phyloP scores from a whole-genome alignment of 2,113 vertebrate species.

The Etia nguti region DNA sequence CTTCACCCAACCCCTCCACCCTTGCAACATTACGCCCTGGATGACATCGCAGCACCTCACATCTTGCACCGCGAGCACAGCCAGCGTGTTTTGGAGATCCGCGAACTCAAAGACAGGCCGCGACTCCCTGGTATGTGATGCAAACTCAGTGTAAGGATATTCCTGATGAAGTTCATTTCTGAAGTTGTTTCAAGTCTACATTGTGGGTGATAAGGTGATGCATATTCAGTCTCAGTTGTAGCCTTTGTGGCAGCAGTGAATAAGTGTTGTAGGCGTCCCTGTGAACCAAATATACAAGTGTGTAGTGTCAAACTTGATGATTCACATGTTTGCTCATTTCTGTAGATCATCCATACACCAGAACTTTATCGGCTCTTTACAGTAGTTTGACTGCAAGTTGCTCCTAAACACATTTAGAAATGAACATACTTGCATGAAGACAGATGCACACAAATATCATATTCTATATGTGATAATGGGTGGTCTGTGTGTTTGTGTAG shows the following conservation, averaged over 20 bases:
- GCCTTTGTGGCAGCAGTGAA: background rate
- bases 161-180: background rate
- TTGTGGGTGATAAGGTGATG: background rate
- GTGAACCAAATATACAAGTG: background rate
- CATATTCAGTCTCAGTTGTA: background rate
- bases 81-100: constrained; percentile 85
- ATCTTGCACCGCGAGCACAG: constrained; percentile 88
- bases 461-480: constrained; percentile 23
- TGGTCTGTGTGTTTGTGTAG: constrained; percentile 46
- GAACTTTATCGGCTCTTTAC: background rate
- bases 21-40: constrained; percentile 94
- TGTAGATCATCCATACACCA: background rate
- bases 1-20: constrained; percentile 94
- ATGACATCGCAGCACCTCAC: constrained; percentile 90
- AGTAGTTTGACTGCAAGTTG: background rate
- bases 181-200: rapidly evolving
- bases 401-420: background rate
- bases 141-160: background rate
- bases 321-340: background rate
- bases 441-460: background rate
- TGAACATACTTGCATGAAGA: background rate
- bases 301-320: background rate
- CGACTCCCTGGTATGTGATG: constrained; percentile 73
- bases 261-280: background rate
- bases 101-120: constrained; percentile 89